Evolutionary conservation across 37 sponge, comb jelly and placozoan genomes (phyloP).

Genomic region (Ianthella basta): DNA sequence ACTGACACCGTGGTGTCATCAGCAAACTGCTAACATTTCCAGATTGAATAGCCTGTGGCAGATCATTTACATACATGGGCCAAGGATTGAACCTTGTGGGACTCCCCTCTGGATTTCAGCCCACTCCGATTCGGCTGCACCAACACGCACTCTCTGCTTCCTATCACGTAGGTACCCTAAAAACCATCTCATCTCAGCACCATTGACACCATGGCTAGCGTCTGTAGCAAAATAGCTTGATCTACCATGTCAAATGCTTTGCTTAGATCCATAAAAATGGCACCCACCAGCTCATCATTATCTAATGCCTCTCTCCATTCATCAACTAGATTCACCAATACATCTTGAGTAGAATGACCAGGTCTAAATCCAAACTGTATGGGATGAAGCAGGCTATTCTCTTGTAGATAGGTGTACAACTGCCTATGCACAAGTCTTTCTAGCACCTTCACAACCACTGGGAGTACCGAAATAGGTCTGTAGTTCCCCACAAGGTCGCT

Average conservation of each 20-base stretch:
- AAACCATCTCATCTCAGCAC: constrained; percentile 8
- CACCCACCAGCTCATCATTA: not conserved
- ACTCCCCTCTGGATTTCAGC: constrained; percentile 21
- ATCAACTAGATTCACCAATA: constrained; percentile 3
- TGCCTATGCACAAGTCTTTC: constrained; percentile 29
- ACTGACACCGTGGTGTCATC: constrained; percentile 26
- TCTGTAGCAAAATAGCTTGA: not conserved
- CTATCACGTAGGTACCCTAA: constrained; percentile 3
- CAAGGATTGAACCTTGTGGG: constrained; percentile 44
- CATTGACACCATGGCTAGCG: not conserved
- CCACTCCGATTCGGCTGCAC: constrained; percentile 4
- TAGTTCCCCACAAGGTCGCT: constrained; percentile 11
- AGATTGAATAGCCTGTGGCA: not conserved
- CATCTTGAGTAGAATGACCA: constrained; percentile 34
- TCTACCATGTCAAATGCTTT: constrained; percentile 34
- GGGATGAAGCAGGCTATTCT: not conserved
- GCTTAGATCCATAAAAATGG: constrained; percentile 22
- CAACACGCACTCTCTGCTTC: not conserved
- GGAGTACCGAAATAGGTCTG: constrained; percentile 27
- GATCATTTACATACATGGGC: constrained; percentile 51
- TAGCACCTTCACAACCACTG: constrained; percentile 14
- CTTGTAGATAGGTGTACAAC: constrained; percentile 9
- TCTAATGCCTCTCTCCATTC: constrained; percentile 21
- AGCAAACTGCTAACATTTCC: constrained; percentile 16
- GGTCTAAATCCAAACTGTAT: constrained; percentile 37